Percentiles rank a stretch among this genome's conserved stretches.
These are phyloP conservation scores for Lemur catta DNA, from an alignment of 2,797 vertebrate genomes.

Conservation along the genomic window DNA sequence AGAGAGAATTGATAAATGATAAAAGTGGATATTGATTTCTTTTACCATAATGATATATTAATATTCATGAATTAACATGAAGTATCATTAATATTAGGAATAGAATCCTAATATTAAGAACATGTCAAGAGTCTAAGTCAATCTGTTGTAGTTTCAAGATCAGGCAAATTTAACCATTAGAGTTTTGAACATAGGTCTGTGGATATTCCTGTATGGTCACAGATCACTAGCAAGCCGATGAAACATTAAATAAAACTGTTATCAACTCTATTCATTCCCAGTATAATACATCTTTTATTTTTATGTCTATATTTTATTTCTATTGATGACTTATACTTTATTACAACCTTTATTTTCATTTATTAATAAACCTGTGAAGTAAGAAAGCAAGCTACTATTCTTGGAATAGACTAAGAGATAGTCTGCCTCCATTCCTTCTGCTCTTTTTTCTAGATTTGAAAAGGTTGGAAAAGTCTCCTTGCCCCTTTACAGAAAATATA, in stretches of 20 bases:
- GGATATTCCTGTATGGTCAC: not conserved
- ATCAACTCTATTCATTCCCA: not conserved
- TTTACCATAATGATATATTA: not conserved
- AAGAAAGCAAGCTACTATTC: not conserved
- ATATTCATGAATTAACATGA: not conserved
- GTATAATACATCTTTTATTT: not conserved
- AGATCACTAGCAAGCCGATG: not conserved
- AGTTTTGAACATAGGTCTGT: conserved; percentile 15
- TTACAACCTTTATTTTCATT: not conserved
- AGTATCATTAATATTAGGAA: not conserved
- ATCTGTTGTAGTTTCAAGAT: not conserved
- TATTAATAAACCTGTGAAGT: not conserved
- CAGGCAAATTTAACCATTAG: not conserved
- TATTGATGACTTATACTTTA: not conserved
- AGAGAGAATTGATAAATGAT: not conserved
- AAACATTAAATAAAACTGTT: not conserved
- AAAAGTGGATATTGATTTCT: not conserved
- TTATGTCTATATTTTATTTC: not conserved
- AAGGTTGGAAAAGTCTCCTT: not conserved
- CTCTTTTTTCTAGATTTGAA: not conserved
- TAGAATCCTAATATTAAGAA: not conserved
- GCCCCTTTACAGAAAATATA: not conserved
- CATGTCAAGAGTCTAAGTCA: not conserved
- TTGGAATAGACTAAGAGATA: not conserved
- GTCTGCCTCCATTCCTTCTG: not conserved